Conservation (phyloP, 2,888 invertebrate genomes). For the Sinohyriopsis cumingii region DNA sequence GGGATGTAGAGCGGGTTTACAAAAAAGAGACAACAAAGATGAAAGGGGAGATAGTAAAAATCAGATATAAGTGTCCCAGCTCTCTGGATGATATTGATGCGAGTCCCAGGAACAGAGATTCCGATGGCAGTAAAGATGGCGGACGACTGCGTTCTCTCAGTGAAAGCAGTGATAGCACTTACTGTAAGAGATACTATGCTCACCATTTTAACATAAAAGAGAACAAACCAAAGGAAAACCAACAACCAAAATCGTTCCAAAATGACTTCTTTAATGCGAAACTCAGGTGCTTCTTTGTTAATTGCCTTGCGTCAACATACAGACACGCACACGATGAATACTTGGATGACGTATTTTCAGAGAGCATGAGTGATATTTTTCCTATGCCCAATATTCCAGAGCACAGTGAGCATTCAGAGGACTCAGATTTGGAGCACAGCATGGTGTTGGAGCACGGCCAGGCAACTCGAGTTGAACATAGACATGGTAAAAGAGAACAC, state of each 20-base stretch:
- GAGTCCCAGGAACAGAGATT: slow-evolving; percentile 8
- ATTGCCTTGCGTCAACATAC: neutral
- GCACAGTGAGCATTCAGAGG: too few species aligned
- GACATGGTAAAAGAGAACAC: too few species aligned
- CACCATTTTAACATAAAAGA: slow-evolving; percentile 31
- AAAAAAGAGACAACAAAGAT: slow-evolving; percentile 20
- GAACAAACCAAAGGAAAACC: slow-evolving; percentile 5
- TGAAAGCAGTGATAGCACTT: slow-evolving; percentile 21
- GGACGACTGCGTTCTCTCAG: slow-evolving; percentile 24
- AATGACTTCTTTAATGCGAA: slow-evolving; percentile 35
- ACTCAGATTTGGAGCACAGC: too few species aligned
- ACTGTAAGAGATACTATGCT: slow-evolving; percentile 29
- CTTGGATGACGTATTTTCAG: too few species aligned
- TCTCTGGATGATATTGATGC: slow-evolving; percentile 33
- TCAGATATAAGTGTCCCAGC: slow-evolving; percentile 29
- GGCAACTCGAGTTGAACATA: too few species aligned
- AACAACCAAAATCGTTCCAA: slow-evolving; percentile 7
- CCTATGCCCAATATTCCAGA: too few species aligned
- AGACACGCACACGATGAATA: too few species aligned
- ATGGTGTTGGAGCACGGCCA: too few species aligned
- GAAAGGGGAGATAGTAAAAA: slow-evolving; percentile 23
- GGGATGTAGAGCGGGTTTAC: slow-evolving; percentile 24
- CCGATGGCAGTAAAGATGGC: slow-evolving; percentile 5
- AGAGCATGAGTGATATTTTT: too few species aligned
- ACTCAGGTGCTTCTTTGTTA: slow-evolving; percentile 24